Evolutionary conservation across 2,113 vertebrate genomes (phyloP), one percentile per base, ranked within the genome.

Genomic region (Struthidea cinerea): DNA sequence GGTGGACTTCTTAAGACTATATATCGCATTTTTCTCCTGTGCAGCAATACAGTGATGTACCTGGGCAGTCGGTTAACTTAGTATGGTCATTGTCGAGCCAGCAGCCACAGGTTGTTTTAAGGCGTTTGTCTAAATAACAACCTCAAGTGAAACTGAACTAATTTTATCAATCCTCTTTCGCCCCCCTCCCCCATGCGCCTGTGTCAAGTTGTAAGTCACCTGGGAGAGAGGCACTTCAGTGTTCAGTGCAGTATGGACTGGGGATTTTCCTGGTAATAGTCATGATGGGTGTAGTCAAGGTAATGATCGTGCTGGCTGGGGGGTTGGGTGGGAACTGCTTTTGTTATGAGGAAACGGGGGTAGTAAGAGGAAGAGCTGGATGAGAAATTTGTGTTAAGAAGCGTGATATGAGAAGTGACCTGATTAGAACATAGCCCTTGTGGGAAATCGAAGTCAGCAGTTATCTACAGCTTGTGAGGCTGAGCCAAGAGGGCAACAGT

Each of bases 1-100:
- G 24, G 28, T 41, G 59, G 28, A 28, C 12, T 65, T 68, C 6
- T 53, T 50, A 19, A 69, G 56, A 33, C 37, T 70, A 50, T 32
- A 0, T 14, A 3, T 63, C 3, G 5, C 1, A 0, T 16, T 55
- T 19, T 44, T 50, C 26, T 68, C 23, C n/a, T 80, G 10, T 87
- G 59, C 35, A 90, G 52, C 35, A 41, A 5, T 26, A 7, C 16
- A 27, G 16, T 39, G 33, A 23, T 32, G 11, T 6, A 50, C 33
- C 11, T 27, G 56, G 42, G 12, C 44, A 78, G 22, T 41, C 0
- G 0, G 10, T 52, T 71, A n/a, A 32, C 16, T 71, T 49, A 28
- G 13, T 42, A 0, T 53, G 39, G 32, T 37, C 27, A 2, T 27
- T 20, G 28, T 42, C 0, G 0, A 69, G 56, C 42, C 55, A 21